Percentiles rank a stretch among this genome's conserved stretches.
These are phyloP conservation scores for Epistrophe grossulariae DNA, from an alignment of 2,888 invertebrate species.

Conservation along the genomic window DNA sequence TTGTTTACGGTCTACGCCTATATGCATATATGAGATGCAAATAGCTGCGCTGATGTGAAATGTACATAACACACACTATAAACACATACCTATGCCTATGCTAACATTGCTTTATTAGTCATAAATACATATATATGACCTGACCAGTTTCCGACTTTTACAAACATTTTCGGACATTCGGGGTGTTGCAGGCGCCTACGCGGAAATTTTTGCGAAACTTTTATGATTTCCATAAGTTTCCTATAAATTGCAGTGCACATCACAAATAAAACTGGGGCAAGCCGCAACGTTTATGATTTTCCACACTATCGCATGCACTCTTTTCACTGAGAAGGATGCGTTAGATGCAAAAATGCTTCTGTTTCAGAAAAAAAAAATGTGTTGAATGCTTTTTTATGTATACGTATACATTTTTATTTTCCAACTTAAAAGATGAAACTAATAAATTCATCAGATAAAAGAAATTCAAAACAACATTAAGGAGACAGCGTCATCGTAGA, in stretches of 20 bases:
- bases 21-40: constrained; percentile 58
- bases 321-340: constrained; percentile 1
- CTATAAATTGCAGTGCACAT: constrained; percentile 47
- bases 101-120: background rate
- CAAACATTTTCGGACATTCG: constrained; percentile 57
- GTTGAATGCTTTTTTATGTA: background rate
- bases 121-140: background rate
- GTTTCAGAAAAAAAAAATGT: background rate
- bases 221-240: constrained; percentile 66
- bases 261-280: constrained; percentile 70
- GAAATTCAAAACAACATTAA: constrained; percentile 56
- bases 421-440: constrained; percentile 40
- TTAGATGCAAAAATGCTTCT: constrained; percentile 15
- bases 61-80: background rate
- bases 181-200: constrained; percentile 53
- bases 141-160: constrained; percentile 59
- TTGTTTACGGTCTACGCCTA: constrained; percentile 41
- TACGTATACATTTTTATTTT: background rate
- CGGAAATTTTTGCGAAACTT: constrained; percentile 66
- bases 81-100: background rate
- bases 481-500: constrained; percentile 48
- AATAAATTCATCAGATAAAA: constrained; percentile 69
- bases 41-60: constrained; percentile 14
- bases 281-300: constrained; percentile 36
- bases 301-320: background rate